A percentile compares a stretch with the other conserved stretches of the same genome.
phyloP scores from a whole-genome alignment of 2,888 invertebrate species.

The Andrena trimmerana region DNA sequence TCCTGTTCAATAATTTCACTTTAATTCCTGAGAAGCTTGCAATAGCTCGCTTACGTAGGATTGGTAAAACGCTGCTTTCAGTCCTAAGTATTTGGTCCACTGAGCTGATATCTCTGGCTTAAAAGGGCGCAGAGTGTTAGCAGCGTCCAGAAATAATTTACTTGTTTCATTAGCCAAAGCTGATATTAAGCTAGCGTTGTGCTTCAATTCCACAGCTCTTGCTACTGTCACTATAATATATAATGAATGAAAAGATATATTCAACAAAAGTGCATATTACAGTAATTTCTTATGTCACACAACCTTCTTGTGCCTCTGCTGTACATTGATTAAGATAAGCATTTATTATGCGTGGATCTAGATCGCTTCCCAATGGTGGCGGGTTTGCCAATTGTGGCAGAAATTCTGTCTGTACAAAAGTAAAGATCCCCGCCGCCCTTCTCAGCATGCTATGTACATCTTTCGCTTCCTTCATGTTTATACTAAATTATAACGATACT shows the following conservation, averaged over 20 bases:
- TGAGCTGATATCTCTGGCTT: constrained; percentile 86
- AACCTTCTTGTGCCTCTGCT: constrained; percentile 89
- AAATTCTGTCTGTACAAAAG: constrained; percentile 86
- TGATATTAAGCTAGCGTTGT: constrained; percentile 87
- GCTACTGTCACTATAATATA: constrained; percentile 86
- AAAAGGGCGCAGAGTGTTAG: constrained; percentile 86
- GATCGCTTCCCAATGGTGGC: constrained; percentile 85
- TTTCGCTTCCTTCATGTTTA: constrained; percentile 88
- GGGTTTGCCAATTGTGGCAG: constrained; percentile 81
- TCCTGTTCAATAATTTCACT: neutral
- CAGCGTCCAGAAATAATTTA: constrained; percentile 87
- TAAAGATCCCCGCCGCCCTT: constrained; percentile 88
- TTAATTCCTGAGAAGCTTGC: neutral
- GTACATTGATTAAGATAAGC: constrained; percentile 88
- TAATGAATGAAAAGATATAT: constrained; percentile 21
- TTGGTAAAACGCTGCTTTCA: constrained; percentile 88
- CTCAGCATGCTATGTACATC: constrained; percentile 87
- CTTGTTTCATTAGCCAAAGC: constrained; percentile 88
- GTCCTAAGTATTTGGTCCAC: constrained; percentile 87
- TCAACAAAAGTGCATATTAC: neutral
- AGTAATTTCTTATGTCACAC: constrained; percentile 1
- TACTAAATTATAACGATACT: constrained; percentile 73
- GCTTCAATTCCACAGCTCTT: constrained; percentile 88
- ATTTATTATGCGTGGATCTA: constrained; percentile 87
- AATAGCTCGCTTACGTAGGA: constrained; percentile 86